phyloP scores from a whole-genome alignment of 2,888 invertebrate species.

The Eupeodes latifasciatus region DNA sequence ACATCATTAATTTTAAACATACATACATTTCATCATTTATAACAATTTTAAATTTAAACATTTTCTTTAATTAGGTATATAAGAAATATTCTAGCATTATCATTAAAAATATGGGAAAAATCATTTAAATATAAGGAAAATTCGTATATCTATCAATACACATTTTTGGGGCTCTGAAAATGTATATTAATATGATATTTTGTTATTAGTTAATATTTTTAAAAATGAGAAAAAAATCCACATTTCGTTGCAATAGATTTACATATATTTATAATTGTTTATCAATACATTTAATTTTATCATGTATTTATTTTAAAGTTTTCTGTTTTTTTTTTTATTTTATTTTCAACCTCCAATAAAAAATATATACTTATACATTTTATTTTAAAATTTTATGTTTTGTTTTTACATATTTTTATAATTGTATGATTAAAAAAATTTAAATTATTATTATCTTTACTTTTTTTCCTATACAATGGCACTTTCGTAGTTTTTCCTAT shows the following conservation, averaged over 20 bases:
- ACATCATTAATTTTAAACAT: background rate
- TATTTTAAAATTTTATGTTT: background rate
- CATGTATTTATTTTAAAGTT: slow-evolving; percentile 6
- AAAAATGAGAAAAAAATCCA: slow-evolving; percentile 12
- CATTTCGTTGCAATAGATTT: slow-evolving; percentile 58
- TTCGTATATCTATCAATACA: slow-evolving; percentile 48
- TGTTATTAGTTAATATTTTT: background rate
- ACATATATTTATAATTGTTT: slow-evolving; percentile 26
- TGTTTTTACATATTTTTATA: background rate
- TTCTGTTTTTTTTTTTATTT: background rate
- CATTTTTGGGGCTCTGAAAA: slow-evolving; percentile 74
- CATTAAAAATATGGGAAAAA: background rate
- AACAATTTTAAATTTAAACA: slow-evolving; percentile 6
- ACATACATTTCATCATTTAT: background rate
- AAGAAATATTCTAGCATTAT: background rate
- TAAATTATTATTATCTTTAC: slow-evolving; percentile 21
- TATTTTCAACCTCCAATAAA: background rate
- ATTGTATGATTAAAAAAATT: background rate
- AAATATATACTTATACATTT: slow-evolving; percentile 15
- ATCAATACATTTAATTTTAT: background rate
- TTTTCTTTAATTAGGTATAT: background rate
- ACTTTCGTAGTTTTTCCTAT: slow-evolving; percentile 54
- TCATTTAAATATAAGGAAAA: background rate
- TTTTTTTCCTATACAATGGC: slow-evolving; percentile 66
- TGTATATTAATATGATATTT: slow-evolving; percentile 49